Conservation (phyloP, 2,113 vertebrate genomes). For the Ptyas mucosa region DNA sequence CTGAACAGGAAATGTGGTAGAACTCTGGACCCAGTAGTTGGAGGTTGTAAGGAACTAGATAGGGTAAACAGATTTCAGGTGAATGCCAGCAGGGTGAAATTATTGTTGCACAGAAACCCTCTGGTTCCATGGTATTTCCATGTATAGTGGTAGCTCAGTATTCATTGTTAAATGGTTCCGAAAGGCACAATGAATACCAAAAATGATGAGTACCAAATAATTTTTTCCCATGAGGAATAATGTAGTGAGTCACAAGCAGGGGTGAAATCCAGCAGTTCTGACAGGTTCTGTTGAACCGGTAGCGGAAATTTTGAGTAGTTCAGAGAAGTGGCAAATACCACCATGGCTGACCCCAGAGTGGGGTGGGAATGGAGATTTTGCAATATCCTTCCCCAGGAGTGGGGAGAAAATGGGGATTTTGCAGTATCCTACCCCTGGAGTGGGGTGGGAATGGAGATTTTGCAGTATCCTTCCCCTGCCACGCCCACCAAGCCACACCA, state of each 20-base stretch:
- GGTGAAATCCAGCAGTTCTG: too few species aligned
- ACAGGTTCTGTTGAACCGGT: too few species aligned
- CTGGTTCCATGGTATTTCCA: neutral
- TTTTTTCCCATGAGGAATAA: neutral
- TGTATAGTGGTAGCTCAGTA: neutral
- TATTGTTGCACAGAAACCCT: neutral
- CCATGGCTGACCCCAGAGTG: too few species aligned
- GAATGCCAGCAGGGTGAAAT: neutral
- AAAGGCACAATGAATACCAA: neutral
- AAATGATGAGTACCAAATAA: neutral
- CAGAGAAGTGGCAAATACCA: too few species aligned
- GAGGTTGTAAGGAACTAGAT: neutral
- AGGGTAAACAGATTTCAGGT: neutral
- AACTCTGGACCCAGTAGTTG: neutral
- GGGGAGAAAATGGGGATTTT: too few species aligned
- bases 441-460: too few species aligned
- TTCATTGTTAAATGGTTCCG: neutral
- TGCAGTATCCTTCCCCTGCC: too few species aligned
- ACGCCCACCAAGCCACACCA: too few species aligned
- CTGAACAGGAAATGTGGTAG: neutral
- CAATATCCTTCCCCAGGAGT: too few species aligned
- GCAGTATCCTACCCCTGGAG: too few species aligned
- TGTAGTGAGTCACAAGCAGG: neutral
- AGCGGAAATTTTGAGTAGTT: too few species aligned
- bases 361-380: too few species aligned